Percentiles rank a stretch among this genome's conserved stretches.
These are phyloP conservation scores for Lordiphosa andalusiaca DNA, from an alignment of 2,888 invertebrate species.

Conservation along the genomic window DNA sequence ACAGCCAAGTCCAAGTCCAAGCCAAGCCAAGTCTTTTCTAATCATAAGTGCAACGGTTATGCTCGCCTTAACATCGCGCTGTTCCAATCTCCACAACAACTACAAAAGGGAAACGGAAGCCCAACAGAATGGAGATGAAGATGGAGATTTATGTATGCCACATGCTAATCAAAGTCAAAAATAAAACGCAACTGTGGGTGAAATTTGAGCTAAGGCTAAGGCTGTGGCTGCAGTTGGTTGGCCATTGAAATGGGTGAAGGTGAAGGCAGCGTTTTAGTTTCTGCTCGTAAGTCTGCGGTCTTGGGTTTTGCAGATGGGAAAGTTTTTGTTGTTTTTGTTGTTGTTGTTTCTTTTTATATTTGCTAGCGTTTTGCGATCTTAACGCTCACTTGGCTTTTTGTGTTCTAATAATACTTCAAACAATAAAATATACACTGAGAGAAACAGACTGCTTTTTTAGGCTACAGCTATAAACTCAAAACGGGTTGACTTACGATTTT, in stretches of 20 bases:
- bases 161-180: constrained; percentile 67
- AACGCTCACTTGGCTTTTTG: constrained; percentile 71
- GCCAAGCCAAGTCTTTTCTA: constrained; percentile 31
- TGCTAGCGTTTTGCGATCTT: constrained; percentile 48
- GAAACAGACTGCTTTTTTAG: neutral
- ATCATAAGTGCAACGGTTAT: constrained; percentile 61
- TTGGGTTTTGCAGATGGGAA: constrained; percentile 46
- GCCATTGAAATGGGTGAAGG: constrained; percentile 58
- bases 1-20: constrained; percentile 28
- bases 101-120: constrained; percentile 66
- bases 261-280: constrained; percentile 46
- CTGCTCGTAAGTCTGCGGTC: constrained; percentile 3
- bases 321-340: constrained; percentile 43
- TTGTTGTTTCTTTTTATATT: constrained; percentile 27
- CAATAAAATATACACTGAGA: constrained; percentile 24
- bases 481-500: too few species aligned
- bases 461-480: too few species aligned
- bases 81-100: constrained; percentile 24
- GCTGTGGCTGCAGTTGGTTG: constrained; percentile 24
- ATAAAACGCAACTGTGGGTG: constrained; percentile 33
- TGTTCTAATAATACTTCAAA: constrained; percentile 63
- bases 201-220: constrained; percentile 42
- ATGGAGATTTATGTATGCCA: constrained; percentile 67
- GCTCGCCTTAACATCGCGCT: constrained; percentile 53
- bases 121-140: constrained; percentile 21